phyloP scores from a whole-genome alignment of 2,888 invertebrate genomes.

The Carterocephalus palaemon region DNA sequence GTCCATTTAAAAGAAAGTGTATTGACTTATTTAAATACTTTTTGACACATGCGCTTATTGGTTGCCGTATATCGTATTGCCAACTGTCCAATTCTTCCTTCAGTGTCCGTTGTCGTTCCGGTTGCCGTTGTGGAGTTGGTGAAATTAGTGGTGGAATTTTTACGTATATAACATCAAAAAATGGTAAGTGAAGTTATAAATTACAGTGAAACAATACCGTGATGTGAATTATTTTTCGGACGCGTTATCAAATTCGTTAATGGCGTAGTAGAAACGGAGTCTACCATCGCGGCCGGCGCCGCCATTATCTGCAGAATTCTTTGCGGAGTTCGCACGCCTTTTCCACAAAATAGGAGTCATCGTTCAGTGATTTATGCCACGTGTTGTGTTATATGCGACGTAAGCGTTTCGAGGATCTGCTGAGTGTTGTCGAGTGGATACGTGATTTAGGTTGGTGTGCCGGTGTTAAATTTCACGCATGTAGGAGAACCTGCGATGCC shows the following conservation, averaged over 20 bases:
- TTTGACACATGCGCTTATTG: conserved; percentile 77
- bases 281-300: conserved; percentile 67
- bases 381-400: conserved; percentile 57
- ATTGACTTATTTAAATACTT: conserved; percentile 51
- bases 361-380: conserved; percentile 77
- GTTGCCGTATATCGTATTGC: conserved; percentile 58
- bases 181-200: conserved; percentile 74
- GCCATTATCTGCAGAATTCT: conserved; percentile 74
- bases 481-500: conserved; percentile 69
- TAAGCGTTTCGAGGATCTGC: conserved; percentile 3
- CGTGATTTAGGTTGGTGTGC: conserved; percentile 19
- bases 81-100: conserved; percentile 66
- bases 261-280: conserved; percentile 51
- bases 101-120: conserved; percentile 73
- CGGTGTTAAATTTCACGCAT: conserved; percentile 76
- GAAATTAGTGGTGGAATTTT: conserved; percentile 75
- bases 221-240: conserved; percentile 49
- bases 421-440: conserved; percentile 31
- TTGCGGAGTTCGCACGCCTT: conserved; percentile 72
- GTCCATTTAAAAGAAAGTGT: too few species aligned
- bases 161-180: conserved; percentile 77
- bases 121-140: conserved; percentile 75
- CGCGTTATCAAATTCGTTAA: conserved; percentile 42
- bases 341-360: conserved; percentile 69
- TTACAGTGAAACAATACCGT: conserved; percentile 56